phyloP scores from a whole-genome alignment of 2,888 invertebrate species.

The Cephus nigrinus region DNA sequence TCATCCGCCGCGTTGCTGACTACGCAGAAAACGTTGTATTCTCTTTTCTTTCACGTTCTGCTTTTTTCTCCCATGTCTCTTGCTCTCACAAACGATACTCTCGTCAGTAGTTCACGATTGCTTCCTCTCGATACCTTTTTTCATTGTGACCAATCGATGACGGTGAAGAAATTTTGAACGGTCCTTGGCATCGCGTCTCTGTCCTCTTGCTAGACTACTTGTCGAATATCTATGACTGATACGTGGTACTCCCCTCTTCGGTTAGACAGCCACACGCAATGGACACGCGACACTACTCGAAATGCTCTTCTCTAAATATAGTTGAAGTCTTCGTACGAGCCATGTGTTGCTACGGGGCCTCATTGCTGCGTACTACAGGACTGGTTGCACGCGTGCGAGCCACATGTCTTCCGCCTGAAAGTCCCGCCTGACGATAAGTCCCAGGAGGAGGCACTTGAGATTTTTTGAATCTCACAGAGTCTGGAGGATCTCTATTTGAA shows the following conservation, averaged over 20 bases:
- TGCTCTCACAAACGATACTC: neutral
- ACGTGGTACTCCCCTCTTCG: neutral
- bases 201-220: neutral
- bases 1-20: neutral
- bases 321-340: neutral
- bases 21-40: neutral
- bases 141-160: neutral
- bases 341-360: neutral
- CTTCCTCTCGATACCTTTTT: neutral
- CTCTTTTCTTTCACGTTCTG: neutral
- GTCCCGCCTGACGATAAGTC: neutral
- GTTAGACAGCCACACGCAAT: neutral
- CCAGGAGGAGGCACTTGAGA: neutral
- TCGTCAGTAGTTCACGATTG: neutral
- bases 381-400: neutral
- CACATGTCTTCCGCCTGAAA: neutral
- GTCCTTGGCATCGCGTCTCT: neutral
- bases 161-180: neutral
- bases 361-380: neutral
- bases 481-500: neutral
- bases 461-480: neutral
- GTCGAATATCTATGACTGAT: neutral
- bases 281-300: constrained; percentile 5
- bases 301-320: neutral
- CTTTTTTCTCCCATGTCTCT: neutral